These are phyloP conservation scores for Macrophya alboannulata DNA, from an alignment of 2,888 invertebrate species.

Conservation along the genomic window DNA sequence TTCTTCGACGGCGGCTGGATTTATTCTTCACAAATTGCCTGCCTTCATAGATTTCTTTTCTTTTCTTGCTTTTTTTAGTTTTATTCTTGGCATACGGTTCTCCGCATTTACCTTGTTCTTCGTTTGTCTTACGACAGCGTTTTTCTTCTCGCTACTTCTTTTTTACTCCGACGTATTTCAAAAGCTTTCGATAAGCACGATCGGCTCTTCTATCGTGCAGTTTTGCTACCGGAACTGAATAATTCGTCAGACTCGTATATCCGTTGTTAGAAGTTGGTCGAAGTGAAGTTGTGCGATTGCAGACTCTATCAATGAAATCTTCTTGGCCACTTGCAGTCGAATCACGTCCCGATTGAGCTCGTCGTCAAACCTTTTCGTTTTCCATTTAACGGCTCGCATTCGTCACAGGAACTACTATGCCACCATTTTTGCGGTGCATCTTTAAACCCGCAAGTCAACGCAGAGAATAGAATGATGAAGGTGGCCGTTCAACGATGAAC, in stretches of 20 bases:
- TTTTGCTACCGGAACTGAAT: slow-evolving; percentile 3
- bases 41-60: background rate
- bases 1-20: background rate
- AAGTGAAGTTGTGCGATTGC: background rate
- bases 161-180: background rate
- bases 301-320: slow-evolving; percentile 34
- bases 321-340: slow-evolving; percentile 1
- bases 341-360: slow-evolving; percentile 25
- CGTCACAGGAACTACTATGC: slow-evolving; percentile 31
- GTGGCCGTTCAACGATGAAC: background rate
- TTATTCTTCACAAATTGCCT: background rate
- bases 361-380: slow-evolving; percentile 36
- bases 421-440: slow-evolving; percentile 18
- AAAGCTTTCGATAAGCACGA: background rate
- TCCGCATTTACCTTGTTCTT: background rate
- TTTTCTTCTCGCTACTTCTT: too few relatives aligned
- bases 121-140: background rate
- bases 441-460: background rate
- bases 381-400: slow-evolving; percentile 8
- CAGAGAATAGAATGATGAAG: background rate
- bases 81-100: background rate
- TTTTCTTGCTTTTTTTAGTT: background rate
- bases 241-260: slow-evolving; percentile 7
- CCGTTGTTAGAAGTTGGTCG: background rate
- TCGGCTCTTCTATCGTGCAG: background rate